A percentile compares a stretch with the other conserved stretches of the same genome.
Evolutionary conservation across 2,797 vertebrate genomes (phyloP).

Genomic region (Danio albolineatus): DNA sequence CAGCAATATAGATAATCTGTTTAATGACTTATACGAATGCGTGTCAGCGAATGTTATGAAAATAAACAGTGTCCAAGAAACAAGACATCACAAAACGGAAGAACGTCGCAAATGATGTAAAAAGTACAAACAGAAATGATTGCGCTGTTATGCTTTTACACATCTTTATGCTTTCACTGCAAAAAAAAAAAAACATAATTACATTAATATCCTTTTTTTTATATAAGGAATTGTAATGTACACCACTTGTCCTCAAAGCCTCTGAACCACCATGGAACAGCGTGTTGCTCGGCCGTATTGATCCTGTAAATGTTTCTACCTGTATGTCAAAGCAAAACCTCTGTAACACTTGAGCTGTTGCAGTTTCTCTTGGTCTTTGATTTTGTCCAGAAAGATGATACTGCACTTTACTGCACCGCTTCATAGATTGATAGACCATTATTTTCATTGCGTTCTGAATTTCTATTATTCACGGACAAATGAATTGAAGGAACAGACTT

Average conservation of each 20-base stretch:
- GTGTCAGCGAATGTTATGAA: background rate
- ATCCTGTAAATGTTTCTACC: conserved; percentile 43
- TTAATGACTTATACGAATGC: background rate
- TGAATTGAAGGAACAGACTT: too few relatives aligned
- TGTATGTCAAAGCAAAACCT: background rate
- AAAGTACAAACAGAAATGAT: background rate
- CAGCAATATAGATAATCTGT: background rate
- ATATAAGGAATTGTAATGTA: background rate
- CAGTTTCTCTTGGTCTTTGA: background rate
- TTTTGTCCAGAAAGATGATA: conserved; percentile 1
- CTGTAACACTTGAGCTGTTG: background rate
- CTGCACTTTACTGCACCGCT: background rate
- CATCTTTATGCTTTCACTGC: background rate
- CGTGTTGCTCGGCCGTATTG: conserved; percentile 1
- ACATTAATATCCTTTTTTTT: background rate
- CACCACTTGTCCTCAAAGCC: background rate
- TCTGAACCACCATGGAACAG: conserved; percentile 15
- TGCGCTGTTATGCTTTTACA: background rate
- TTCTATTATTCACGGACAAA: background rate
- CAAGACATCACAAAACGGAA: background rate
- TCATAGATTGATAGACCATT: background rate
- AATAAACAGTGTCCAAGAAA: background rate
- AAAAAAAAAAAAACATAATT: background rate
- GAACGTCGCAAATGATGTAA: background rate
- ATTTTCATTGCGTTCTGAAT: background rate